A percentile compares a stretch with the other conserved stretches of the same genome.
phyloP scores from a whole-genome alignment of 2,797 vertebrate species.

The Threskiornis aethiopicus region DNA sequence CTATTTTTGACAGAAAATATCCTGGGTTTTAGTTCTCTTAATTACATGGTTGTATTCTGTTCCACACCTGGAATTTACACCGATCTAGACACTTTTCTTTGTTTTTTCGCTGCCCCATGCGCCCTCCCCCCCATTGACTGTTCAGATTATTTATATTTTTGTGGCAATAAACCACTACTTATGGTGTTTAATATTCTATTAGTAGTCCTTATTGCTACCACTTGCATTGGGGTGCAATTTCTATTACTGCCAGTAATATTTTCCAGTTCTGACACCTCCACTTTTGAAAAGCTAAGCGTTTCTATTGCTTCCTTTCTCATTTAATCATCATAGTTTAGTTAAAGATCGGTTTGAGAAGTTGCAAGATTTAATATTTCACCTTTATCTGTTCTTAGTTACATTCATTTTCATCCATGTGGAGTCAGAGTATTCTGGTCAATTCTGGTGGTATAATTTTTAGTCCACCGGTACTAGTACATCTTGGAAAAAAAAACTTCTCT shows the following conservation, averaged over 20 bases:
- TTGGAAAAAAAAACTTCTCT: background rate
- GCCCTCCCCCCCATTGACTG: rapidly evolving
- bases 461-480: background rate
- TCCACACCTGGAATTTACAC: background rate
- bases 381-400: rapidly evolving
- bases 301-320: background rate
- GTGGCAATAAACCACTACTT: background rate
- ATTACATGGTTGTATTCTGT: background rate
- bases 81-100: background rate
- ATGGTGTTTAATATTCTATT: background rate
- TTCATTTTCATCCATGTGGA: background rate
- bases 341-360: background rate
- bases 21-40: background rate
- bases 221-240: background rate
- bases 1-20: background rate
- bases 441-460: background rate
- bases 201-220: background rate
- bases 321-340: background rate
- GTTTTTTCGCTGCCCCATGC: background rate
- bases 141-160: background rate
- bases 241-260: background rate
- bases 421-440: background rate
- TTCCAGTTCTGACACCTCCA: background rate
- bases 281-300: background rate
- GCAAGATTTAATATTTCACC: background rate